Conservation (phyloP, 2,797 vertebrate species). For the Prionace glauca region DNA sequence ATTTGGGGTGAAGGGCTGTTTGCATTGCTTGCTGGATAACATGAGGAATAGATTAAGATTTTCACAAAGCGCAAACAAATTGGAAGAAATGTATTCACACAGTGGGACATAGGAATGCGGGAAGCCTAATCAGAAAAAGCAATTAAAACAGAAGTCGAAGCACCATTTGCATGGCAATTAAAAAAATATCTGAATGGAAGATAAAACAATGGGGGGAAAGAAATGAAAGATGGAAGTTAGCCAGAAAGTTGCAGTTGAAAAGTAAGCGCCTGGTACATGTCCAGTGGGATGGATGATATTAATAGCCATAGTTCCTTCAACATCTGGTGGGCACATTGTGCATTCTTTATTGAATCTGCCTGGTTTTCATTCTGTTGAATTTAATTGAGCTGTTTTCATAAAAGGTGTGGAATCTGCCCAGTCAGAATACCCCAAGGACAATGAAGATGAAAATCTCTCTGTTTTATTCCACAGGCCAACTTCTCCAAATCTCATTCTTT, state of each 20-base stretch:
- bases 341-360: neutral
- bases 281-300: neutral
- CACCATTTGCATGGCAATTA: neutral
- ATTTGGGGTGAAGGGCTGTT: neutral
- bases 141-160: neutral
- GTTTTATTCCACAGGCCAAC: neutral
- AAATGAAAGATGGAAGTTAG: neutral
- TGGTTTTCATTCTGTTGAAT: neutral
- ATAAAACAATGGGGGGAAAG: neutral
- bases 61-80: neutral
- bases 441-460: neutral
- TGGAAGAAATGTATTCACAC: neutral
- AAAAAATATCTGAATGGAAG: neutral
- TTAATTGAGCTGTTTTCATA: neutral
- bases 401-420: neutral
- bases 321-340: too few relatives aligned
- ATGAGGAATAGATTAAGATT: neutral
- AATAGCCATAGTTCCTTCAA: neutral
- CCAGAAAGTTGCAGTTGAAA: neutral
- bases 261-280: neutral
- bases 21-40: neutral
- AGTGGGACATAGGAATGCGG: neutral
- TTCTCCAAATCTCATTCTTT: neutral
- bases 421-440: neutral
- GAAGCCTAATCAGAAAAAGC: neutral